phyloP scores from a whole-genome alignment of 2,888 invertebrate genomes.

The Gastracanthus pulcherrimus region DNA sequence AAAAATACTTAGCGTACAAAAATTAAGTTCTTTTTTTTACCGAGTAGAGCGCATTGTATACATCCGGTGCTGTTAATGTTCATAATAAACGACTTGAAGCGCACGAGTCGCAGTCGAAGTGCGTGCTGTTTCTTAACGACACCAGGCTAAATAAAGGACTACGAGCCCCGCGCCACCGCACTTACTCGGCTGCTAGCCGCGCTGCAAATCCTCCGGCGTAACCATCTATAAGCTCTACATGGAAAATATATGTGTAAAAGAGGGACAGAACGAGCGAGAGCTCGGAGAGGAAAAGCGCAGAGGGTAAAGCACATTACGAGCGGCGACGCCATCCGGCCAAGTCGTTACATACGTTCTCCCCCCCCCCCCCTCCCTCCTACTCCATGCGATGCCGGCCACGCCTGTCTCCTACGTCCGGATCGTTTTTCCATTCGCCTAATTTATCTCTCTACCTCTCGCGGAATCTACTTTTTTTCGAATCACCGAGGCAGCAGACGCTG shows the following conservation, averaged over 20 bases:
- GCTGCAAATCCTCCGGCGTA: no score
- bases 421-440: slow-evolving; percentile 29
- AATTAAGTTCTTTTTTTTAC: not conserved
- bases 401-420: not conserved
- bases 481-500: not conserved
- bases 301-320: slow-evolving; percentile 20
- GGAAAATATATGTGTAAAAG: not conserved
- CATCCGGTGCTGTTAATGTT: not conserved
- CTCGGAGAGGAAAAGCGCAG: not conserved
- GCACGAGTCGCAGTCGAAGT: not conserved
- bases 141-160: not conserved
- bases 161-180: not conserved
- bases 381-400: not conserved
- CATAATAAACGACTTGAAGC: not conserved
- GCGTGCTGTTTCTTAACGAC: not conserved
- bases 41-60: not conserved
- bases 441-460: not conserved
- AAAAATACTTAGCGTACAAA: not conserved
- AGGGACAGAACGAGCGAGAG: not conserved
- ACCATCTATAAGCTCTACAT: not conserved
- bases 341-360: slow-evolving; percentile 17
- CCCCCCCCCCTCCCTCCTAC: not conserved
- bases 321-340: not conserved
- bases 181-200: not conserved
- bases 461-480: not conserved